Evolutionary conservation across 2,888 invertebrate genomes (phyloP), one percentile per base, ranked within the genome.

Genomic region (Stenchaetothrips biformis): DNA sequence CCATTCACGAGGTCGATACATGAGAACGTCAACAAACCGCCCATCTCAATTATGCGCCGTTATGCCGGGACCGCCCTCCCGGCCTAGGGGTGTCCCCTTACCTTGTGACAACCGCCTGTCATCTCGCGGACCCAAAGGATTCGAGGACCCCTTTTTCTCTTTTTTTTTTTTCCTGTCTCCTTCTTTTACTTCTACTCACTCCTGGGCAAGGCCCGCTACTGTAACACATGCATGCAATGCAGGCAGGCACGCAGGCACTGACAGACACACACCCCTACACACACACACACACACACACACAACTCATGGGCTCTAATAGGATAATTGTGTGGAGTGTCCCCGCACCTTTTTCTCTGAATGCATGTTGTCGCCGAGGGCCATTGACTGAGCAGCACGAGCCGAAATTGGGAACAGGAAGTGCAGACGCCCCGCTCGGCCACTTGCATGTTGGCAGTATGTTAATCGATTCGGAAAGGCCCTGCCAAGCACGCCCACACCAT

Each of bases 11-110:
- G 67, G 21, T 25, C 25, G 67, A 74, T 74, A 37, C 37, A 74
- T 74, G 67, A 74, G 67, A 74, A 21, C 67, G 67, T 74, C 67
- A 74, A 74, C 67, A 74, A 74, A 74, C 67, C 67, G 21, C 67
- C 67, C 67, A 74, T 74, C 67, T 74, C 67, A 74, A 74, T 74
- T 74, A 74, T 74, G 67, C 25, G 25, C 67, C 67, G 67, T 74
- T 74, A 74, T 74, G 25, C 25, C 59, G 59, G 59, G 59, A 9
- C 18, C 18, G 59, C 18, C 59, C 59, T 16, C 18, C 37, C 37
- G 37, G 37, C 4, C 2, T 37, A 37, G 37, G 37, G 67, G 67
- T 74, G 67, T 74, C 67, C 11, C 67, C 67, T 74, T 74, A 74
- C 67, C 67, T 74, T 74, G 67, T 74, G 67, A 74, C 67, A 74